These are phyloP conservation scores for Hoplostethus mediterraneus DNA, from an alignment of 2,797 vertebrate genomes.

Conservation along the genomic window DNA sequence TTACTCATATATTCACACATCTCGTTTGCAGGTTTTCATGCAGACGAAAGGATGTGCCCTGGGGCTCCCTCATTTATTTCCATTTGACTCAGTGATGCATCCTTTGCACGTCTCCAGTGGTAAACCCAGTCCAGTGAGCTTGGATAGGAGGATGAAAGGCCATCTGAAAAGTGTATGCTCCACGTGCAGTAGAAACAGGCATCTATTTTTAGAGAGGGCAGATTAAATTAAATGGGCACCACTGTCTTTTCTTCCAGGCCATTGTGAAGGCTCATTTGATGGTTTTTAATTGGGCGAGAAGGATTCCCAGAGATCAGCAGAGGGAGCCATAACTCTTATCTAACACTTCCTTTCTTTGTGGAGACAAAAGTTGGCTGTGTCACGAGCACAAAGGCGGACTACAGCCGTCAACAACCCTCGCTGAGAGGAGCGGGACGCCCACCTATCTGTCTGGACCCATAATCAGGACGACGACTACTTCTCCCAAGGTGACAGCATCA, in stretches of 20 bases:
- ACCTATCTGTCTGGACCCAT: conserved; percentile 36
- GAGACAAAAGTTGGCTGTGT: conserved; percentile 57
- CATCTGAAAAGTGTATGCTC: conserved; percentile 37
- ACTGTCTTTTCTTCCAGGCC: conserved; percentile 42
- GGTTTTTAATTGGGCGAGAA: conserved; percentile 66
- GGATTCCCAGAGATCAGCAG: conserved; percentile 68
- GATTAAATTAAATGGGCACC: conserved; percentile 41
- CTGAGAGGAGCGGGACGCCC: conserved; percentile 29
- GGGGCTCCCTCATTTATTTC: conserved; percentile 62
- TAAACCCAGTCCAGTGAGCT: conserved; percentile 2
- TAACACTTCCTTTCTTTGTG: conserved; percentile 60
- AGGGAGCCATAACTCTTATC: conserved; percentile 77
- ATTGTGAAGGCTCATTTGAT: conserved; percentile 31
- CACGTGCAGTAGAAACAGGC: conserved; percentile 34
- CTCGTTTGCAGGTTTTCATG: conserved; percentile 63
- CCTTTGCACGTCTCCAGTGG: conserved; percentile 45
- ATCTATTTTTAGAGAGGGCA: conserved; percentile 45
- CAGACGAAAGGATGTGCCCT: conserved; percentile 53
- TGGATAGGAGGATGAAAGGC: conserved; percentile 25
- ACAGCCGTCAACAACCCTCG: conserved; percentile 45
- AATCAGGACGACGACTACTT: conserved; percentile 31
- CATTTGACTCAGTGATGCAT: conserved; percentile 66
- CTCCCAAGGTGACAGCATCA: conserved; percentile 46
- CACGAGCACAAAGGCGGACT: conserved; percentile 55
- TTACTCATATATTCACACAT: conserved; percentile 46